Base-by-base conservation (phyloP, 2,797 vertebrate genomes). In the Anableps anableps region DNA sequence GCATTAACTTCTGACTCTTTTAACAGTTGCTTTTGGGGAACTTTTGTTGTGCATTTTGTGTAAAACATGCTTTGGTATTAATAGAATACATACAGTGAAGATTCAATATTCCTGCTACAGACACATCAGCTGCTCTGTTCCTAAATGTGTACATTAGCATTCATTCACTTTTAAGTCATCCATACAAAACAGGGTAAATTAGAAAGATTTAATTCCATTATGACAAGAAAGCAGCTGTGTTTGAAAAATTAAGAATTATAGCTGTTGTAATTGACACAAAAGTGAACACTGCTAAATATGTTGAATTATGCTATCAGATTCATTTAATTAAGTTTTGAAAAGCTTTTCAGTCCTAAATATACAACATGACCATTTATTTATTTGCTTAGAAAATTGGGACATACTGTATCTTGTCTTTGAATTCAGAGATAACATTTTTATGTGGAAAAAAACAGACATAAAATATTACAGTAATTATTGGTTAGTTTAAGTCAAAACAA, bases 141-240 rank as follows among this genome's bases (percentile, higher is more conserved):
- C 80, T 84, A 68, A 80, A 70, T 55, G 88, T 84, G 77, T 85
- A 81, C n/a, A 43, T 74, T 55, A 26, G 26, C 7, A 53, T 41
- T n/a, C 16, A 74, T 1, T 70, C 73, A 78, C 34, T 43, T 68
- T 74, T 43, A 74, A 76, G 74, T 84, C n/a, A 66, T 78, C 76
- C 5, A 66, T 80, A 79, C 74, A 47, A 86, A 76, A 80, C 78
- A 2, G 13, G n/a, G 26, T 80, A 86, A 89, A 86, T 91, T 82
- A 88, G 45, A 77, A 64, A 81, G 77, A 89, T 87, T 83, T 77
- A 73, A 17, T 71, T 45, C 8, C 19, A 83, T 81, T 80, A 82
- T 75, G 66, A 76, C 53, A 70, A 83, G 82, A 88, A 89, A 81
- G 74, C 76, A 76, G 60, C 60, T 58, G 55, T 80, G 75, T 29